phyloP scores from a whole-genome alignment of 2,888 invertebrate genomes.

The Tiliacea citrago region DNA sequence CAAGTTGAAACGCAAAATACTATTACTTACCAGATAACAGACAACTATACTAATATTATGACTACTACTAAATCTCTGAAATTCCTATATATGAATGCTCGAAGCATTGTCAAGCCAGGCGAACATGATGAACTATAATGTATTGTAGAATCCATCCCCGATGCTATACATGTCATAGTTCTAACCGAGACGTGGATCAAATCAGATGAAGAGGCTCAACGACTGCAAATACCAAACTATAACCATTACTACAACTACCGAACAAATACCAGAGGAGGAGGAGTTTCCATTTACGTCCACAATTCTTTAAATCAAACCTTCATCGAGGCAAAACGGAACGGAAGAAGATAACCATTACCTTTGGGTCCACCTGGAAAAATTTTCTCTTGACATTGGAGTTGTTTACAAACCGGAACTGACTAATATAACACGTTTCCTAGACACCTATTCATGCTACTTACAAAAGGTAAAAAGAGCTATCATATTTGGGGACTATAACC shows the following conservation, averaged over 20 bases:
- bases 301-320: background rate
- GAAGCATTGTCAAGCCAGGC: background rate
- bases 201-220: slow-evolving; percentile 20
- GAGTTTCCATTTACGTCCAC: slow-evolving; percentile 20
- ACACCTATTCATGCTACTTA: slow-evolving; percentile 5
- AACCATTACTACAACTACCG: slow-evolving; percentile 28
- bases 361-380: slow-evolving; percentile 53
- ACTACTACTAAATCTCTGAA: slow-evolving; percentile 8
- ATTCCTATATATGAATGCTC: slow-evolving; percentile 12
- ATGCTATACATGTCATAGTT: slow-evolving; percentile 15
- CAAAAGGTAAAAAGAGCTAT: background rate
- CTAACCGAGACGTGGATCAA: slow-evolving; percentile 23
- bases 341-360: slow-evolving; percentile 63
- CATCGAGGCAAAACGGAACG: background rate
- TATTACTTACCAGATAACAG: slow-evolving; percentile 13
- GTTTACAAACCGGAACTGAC: slow-evolving; percentile 44
- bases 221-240: slow-evolving; percentile 19
- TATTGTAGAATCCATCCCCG: background rate
- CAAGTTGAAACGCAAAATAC: background rate
- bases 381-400: slow-evolving; percentile 25
- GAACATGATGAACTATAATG: too few relatives aligned
- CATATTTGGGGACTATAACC: slow-evolving; percentile 23
- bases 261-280: slow-evolving; percentile 22
- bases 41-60: slow-evolving; percentile 11
- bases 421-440: slow-evolving; percentile 2